Percentiles rank a stretch among this genome's conserved stretches.
Evolutionary conservation across 2,888 invertebrate species (phyloP).

Genomic region (Watsonalla cultraria): DNA sequence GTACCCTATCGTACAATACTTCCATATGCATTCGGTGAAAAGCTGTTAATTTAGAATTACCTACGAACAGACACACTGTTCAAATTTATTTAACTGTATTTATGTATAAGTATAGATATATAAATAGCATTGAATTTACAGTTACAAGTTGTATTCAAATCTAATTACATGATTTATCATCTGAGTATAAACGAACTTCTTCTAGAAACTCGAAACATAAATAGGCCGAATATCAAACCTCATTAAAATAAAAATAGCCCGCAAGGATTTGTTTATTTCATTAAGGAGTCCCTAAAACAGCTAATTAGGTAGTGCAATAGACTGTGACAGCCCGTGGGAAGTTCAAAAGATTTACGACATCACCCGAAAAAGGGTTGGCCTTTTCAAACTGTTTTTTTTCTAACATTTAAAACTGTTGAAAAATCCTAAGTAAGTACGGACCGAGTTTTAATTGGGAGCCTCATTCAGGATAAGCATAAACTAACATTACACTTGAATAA

Average conservation of each 20-base stretch:
- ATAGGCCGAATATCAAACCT: neutral
- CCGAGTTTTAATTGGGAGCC: no score
- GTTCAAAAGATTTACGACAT: conserved; percentile 23
- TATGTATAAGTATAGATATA: neutral
- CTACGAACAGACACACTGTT: neutral
- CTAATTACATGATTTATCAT: neutral
- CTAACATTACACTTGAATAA: no score
- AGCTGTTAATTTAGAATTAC: neutral
- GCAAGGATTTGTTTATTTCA: neutral
- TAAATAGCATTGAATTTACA: neutral
- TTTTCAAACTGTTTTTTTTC: conserved; percentile 6
- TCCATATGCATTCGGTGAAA: no score
- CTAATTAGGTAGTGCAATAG: conserved; percentile 23
- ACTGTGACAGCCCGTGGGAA: conserved; percentile 13
- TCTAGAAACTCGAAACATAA: neutral
- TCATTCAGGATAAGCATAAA: no score
- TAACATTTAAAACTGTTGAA: conserved; percentile 1
- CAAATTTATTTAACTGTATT: neutral
- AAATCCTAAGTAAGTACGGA: no score
- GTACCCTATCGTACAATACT: no score
- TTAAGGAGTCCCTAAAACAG: conserved; percentile 1
- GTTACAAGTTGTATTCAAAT: no score
- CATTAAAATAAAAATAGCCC: neutral
- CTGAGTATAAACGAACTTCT: neutral
- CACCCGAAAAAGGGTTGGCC: conserved; percentile 13